A percentile compares a stretch with the other conserved stretches of the same genome.
Conservation (phyloP, 2,113 vertebrate species). For the Anthoscopus minutus region DNA sequence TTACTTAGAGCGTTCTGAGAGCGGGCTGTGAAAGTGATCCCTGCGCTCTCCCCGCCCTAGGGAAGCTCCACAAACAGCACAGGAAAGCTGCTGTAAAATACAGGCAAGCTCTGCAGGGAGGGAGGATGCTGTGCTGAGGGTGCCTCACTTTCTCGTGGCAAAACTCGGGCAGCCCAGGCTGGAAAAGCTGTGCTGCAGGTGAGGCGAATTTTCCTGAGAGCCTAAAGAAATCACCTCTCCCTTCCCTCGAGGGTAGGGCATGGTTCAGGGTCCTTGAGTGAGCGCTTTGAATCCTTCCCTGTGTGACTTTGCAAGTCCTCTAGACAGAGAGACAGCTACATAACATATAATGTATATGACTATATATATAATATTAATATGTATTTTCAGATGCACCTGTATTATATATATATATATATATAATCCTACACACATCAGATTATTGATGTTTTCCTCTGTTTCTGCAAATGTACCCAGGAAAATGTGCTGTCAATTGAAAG, state of each 20-base stretch:
- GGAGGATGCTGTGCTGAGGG: neutral
- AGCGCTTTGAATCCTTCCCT: neutral
- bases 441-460: neutral
- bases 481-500: neutral
- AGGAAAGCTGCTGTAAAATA: neutral
- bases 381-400: neutral
- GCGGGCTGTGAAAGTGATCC: neutral
- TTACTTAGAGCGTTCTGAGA: neutral
- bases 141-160: neutral
- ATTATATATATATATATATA: neutral
- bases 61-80: fast-evolving
- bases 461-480: neutral
- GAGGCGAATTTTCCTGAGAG: neutral
- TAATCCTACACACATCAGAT: neutral
- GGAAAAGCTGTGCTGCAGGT: neutral
- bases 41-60: fast-evolving
- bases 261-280: neutral
- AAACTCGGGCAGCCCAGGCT: neutral
- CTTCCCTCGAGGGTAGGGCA: neutral
- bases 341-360: neutral
- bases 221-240: neutral
- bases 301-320: neutral
- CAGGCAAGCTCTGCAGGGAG: neutral
- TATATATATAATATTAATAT: neutral
- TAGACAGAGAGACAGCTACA: neutral